Evolutionary conservation across 2,888 invertebrate species (phyloP).

Genomic region (Amphimallon solstitiale): DNA sequence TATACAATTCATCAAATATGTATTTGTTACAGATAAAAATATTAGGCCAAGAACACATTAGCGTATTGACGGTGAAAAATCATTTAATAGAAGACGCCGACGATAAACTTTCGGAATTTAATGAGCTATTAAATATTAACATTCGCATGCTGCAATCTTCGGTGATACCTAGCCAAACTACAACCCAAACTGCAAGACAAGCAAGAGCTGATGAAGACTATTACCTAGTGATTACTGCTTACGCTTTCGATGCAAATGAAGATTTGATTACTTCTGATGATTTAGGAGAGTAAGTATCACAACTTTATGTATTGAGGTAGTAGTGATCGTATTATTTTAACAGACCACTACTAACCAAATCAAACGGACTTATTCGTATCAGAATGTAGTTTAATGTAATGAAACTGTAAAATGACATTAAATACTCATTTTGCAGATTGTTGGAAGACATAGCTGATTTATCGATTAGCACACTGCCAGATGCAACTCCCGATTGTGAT

Average conservation of each 20-base stretch:
- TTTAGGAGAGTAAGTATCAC: constrained; percentile 43
- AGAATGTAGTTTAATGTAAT: too few relatives aligned
- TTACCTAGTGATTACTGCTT: constrained; percentile 45
- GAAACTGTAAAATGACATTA: not conserved
- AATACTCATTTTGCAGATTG: not conserved
- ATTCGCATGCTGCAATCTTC: constrained; percentile 62
- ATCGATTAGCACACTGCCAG: constrained; percentile 3
- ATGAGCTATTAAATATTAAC: constrained; percentile 60
- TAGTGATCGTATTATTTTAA: too few relatives aligned
- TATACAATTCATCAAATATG: too few relatives aligned
- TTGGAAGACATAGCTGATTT: constrained; percentile 28
- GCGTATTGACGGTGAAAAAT: constrained; percentile 62
- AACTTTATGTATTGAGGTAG: too few relatives aligned
- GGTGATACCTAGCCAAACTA: constrained; percentile 57
- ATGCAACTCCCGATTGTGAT: not conserved
- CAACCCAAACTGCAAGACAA: too few relatives aligned
- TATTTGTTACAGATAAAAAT: constrained; percentile 66
- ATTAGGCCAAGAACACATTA: constrained; percentile 62
- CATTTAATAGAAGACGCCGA: constrained; percentile 63
- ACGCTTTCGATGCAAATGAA: constrained; percentile 44
- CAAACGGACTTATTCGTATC: too few relatives aligned
- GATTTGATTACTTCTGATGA: constrained; percentile 38
- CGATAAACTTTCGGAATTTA: constrained; percentile 57
- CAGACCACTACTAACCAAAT: too few relatives aligned
- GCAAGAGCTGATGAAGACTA: constrained; percentile 38